Base-by-base conservation (phyloP, 2,113 vertebrate species). In the Ageneiosus marmoratus region DNA sequence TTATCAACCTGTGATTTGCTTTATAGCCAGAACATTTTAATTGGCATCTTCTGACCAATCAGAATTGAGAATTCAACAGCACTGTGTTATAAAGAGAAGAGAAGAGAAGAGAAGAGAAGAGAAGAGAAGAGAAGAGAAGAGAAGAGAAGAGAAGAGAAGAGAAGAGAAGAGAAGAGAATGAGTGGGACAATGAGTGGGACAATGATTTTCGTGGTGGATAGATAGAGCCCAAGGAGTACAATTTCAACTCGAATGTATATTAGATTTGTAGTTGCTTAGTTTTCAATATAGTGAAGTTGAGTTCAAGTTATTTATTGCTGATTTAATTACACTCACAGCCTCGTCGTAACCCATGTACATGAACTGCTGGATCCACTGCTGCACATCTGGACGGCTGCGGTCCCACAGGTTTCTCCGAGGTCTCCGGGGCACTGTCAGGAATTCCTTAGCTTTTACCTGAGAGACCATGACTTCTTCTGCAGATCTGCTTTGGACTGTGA, bases 341-440 rank as follows among this genome's bases (percentile, higher is more conserved):
- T 96, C 95, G 0, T 96, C 94, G 1, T 95, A 97, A 13, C 95
- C 96, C 92, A 96, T 90, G 86, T 95, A 93, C 34, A 96, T 95
- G 86, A 97, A 95, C 81, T 96, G 96, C 90, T 95, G 94, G 89
- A 96, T 96, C 96, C 96, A 97, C 86, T 97, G 95, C 88, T 96
- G 95, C 0, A 96, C 94, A 0, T 97, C 95, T 0, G 95, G 94
- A 53, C 95, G 93, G 34, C 89, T 93, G 0, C 95, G 91, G 84
- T 97, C 95, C 96, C 96, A 96, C 51, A 96, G 89, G 82, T 96
- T 95, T 27, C 96, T 92, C 73, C 89, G 89, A 88, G 90, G 90
- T 44, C 95, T 93, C 69, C 90, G 92, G 84, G 90, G 86, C 81
- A 89, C 82, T 53, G 86, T 90, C 12, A 97, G 89, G 86, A 97